Conservation (phyloP, 2,888 invertebrate genomes). For the Trisateles emortualis region DNA sequence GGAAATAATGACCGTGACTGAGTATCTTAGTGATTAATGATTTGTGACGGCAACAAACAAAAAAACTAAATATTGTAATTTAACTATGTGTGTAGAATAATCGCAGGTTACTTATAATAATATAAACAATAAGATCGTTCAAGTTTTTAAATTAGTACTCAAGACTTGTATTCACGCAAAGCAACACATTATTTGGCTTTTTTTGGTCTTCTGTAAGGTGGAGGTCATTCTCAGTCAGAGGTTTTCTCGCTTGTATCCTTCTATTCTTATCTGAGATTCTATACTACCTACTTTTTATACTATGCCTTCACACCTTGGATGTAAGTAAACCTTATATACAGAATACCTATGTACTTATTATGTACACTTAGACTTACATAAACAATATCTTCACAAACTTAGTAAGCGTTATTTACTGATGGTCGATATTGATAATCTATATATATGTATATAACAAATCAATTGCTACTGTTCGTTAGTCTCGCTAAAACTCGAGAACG, state of each 20-base stretch:
- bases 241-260: too few relatives aligned
- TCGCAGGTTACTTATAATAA: background rate
- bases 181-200: too few relatives aligned
- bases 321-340: conserved; percentile 29
- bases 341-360: conserved; percentile 11
- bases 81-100: conserved; percentile 12
- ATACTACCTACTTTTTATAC: too few relatives aligned
- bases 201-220: too few relatives aligned
- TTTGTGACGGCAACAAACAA: conserved; percentile 24
- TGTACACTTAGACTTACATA: conserved; percentile 35
- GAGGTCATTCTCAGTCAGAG: too few relatives aligned
- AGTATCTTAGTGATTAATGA: conserved; percentile 21
- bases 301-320: conserved; percentile 13
- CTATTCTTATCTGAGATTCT: too few relatives aligned
- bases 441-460: too few relatives aligned
- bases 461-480: too few relatives aligned
- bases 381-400: conserved; percentile 24
- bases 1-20: conserved; percentile 21
- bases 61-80: conserved; percentile 10
- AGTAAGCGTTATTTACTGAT: conserved; percentile 17
- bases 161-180: too few relatives aligned
- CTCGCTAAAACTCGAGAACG: too few relatives aligned
- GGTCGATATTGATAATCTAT: conserved; percentile 43
- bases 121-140: too few relatives aligned
- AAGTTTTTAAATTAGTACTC: too few relatives aligned